A percentile compares a stretch with the other conserved stretches of the same genome.
These are phyloP conservation scores for Drosophila helvetica DNA, from an alignment of 2,888 invertebrate genomes.

Conservation along the genomic window DNA sequence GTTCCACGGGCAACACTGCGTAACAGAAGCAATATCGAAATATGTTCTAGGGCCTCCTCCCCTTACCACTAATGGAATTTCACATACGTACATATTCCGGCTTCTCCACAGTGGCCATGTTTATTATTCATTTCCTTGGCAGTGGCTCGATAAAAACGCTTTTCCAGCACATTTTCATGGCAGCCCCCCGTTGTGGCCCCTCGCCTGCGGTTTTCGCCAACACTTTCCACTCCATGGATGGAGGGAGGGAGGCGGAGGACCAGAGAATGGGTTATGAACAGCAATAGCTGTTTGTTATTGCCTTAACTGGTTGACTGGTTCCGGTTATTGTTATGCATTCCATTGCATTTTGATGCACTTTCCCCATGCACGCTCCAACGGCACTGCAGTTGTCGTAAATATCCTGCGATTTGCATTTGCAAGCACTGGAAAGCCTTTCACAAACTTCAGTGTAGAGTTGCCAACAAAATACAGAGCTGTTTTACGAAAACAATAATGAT, in stretches of 20 bases:
- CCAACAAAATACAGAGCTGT: too few species aligned
- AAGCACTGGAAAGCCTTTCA: not conserved
- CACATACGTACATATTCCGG: slow-evolving; percentile 5
- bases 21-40: slow-evolving; percentile 24
- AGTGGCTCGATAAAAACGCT: slow-evolving; percentile 17
- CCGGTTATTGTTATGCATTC: slow-evolving; percentile 24
- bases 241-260: not conserved
- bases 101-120: slow-evolving; percentile 16
- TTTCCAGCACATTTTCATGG: slow-evolving; percentile 28
- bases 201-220: slow-evolving; percentile 22
- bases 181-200: slow-evolving; percentile 3
- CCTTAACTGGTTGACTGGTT: slow-evolving; percentile 27
- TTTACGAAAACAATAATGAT: too few species aligned
- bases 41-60: slow-evolving; percentile 8
- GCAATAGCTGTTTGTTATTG: slow-evolving; percentile 13
- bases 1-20: slow-evolving; percentile 14
- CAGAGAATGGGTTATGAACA: not conserved
- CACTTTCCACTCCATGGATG: slow-evolving; percentile 37
- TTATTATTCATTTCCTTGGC: slow-evolving; percentile 43
- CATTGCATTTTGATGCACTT: slow-evolving; percentile 19
- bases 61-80: slow-evolving; percentile 33
- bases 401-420: not conserved
- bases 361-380: not conserved
- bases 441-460: not conserved
- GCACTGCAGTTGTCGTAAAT: slow-evolving; percentile 44